Percentiles rank a stretch among this genome's conserved stretches.
phyloP scores from a whole-genome alignment of 2,888 invertebrate species.

The Pachliopta kotzebuea region DNA sequence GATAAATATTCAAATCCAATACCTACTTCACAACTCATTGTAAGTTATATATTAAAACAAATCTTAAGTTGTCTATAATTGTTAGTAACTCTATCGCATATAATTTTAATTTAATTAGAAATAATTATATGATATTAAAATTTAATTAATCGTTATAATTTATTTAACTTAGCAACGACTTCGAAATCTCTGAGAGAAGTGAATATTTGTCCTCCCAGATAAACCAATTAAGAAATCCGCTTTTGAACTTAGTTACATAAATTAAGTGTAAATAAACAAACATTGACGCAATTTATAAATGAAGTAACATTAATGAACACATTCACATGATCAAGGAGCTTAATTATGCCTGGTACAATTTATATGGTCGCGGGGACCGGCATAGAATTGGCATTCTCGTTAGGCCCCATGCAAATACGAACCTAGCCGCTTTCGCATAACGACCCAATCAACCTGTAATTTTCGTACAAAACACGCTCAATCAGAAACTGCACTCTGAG shows the following conservation, averaged over 20 bases:
- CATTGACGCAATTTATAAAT: slow-evolving; percentile 21
- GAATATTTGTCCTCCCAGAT: background rate
- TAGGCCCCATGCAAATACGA: slow-evolving; percentile 28
- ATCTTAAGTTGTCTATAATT: too few relatives aligned
- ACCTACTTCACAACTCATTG: too few relatives aligned
- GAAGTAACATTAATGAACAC: slow-evolving; percentile 27
- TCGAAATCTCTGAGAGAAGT: background rate
- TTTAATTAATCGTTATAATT: background rate
- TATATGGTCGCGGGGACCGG: slow-evolving; percentile 21
- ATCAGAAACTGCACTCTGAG: slow-evolving; percentile 17
- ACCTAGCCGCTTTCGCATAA: slow-evolving; percentile 24
- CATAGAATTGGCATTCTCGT: slow-evolving; percentile 29
- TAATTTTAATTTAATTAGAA: background rate
- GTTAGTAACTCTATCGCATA: too few relatives aligned
- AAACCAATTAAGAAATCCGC: background rate
- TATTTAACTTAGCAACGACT: background rate
- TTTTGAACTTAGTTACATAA: background rate
- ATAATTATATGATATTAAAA: background rate
- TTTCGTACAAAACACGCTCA: slow-evolving; percentile 24
- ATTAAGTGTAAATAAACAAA: slow-evolving; percentile 12
- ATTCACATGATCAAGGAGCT: slow-evolving; percentile 28
- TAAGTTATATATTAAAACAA: too few relatives aligned
- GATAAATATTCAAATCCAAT: background rate
- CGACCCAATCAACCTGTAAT: slow-evolving; percentile 29
- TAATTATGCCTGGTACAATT: slow-evolving; percentile 30